These are phyloP conservation scores for Diarsia brunnea DNA, from an alignment of 2,888 invertebrate species.

Conservation along the genomic window DNA sequence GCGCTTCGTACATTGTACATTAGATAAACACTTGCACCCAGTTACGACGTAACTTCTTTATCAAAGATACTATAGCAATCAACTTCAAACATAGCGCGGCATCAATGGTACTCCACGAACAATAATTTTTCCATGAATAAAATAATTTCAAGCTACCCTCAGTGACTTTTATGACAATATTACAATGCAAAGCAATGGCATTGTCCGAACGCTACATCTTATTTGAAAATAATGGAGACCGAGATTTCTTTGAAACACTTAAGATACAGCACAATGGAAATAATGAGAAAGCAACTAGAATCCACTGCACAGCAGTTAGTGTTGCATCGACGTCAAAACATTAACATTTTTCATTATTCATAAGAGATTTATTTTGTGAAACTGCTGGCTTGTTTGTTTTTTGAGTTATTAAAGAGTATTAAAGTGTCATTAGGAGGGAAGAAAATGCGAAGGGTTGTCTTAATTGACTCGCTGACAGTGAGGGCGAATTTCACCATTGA, in stretches of 20 bases:
- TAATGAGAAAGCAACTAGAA: constrained; percentile 60
- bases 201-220: constrained; percentile 52
- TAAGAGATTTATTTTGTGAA: constrained; percentile 40
- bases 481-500: neutral
- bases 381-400: constrained; percentile 28
- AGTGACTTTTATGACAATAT: constrained; percentile 25
- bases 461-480: neutral
- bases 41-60: neutral
- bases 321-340: constrained; percentile 54
- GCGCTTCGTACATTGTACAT: too few relatives aligned
- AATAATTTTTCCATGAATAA: neutral
- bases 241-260: constrained; percentile 59
- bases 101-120: constrained; percentile 1
- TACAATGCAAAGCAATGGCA: constrained; percentile 42
- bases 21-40: too few relatives aligned
- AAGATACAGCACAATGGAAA: constrained; percentile 65
- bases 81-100: neutral
- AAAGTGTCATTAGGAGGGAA: constrained; percentile 20
- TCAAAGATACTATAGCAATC: neutral
- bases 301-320: constrained; percentile 42
- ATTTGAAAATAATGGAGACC: constrained; percentile 56
- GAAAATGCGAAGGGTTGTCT: neutral
- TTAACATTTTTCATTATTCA: constrained; percentile 65
- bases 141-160: constrained; percentile 29
- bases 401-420: constrained; percentile 21